Evolutionary conservation across 2,113 vertebrate genomes (phyloP), one percentile per base, ranked within the genome.

Genomic region (Carollia perspicillata): DNA sequence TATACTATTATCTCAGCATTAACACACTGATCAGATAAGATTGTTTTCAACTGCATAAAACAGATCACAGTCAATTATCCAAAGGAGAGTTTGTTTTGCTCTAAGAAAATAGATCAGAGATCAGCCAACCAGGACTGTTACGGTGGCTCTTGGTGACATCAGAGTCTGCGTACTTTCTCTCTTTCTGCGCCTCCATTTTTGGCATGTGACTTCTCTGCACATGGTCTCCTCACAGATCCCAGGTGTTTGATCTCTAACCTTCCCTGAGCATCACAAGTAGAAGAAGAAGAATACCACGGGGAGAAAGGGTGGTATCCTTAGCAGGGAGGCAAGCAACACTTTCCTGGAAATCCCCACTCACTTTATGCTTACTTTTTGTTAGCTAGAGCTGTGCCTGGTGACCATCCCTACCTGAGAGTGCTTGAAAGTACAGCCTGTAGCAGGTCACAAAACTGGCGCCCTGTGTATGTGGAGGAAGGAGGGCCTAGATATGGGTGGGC

Each of bases 1-100:
- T 86, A 60, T 79, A 47, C 23, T 89, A 30, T 89, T 95, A 88
- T 84, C 66, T 94, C 69, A 66, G 44, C 14, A 55, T 94, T 87
- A 88, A 79, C 18, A 79, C 23, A 63, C 4, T 80, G 11, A 60
- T 87, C 79, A 49, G 37, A 81, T 63, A 83, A 80, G 42, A 86
- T 47, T 84, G 68, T 65, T 71, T 84, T 65, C 18, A 77, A n/a
- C 16, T 17, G 8, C 77, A 63, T 72, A 23, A 92, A 87, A 87
- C 55, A 86, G 49, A 74, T 68, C 53, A 44, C 33, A 88, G 63
- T 77, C 75, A 40, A 72, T 95, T 92, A 77, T 87, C 53, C 40
- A 75, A 66, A 66, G 58, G 84, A 79, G 3, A 53, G 3, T 69
- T 89, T 84, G 53, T 72, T 93, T 96, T 94, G 30, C 51, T 90